phyloP scores from a whole-genome alignment of 2,113 vertebrate genomes.

The Pygoscelis adeliae region DNA sequence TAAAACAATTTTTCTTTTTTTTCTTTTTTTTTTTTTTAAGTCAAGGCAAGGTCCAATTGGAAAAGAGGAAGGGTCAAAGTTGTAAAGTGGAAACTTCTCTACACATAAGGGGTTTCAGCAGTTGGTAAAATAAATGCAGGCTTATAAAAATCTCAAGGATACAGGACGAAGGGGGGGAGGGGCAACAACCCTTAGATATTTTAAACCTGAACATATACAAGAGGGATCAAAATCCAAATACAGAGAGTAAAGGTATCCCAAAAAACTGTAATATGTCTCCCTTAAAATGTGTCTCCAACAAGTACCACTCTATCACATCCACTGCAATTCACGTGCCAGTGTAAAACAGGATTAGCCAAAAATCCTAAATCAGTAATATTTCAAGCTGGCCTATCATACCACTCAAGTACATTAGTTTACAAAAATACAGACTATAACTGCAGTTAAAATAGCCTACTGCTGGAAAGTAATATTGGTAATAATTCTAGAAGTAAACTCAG shows the following conservation, averaged over 20 bases:
- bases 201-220: neutral
- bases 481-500: neutral
- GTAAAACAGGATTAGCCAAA: neutral
- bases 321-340: neutral
- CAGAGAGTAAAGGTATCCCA: neutral
- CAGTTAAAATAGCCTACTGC: neutral
- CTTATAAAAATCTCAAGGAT: neutral
- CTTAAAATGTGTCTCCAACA: neutral
- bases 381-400: neutral
- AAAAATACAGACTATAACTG: neutral
- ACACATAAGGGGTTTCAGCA: neutral
- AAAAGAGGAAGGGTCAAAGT: neutral
- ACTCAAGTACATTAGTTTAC: neutral
- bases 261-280: neutral
- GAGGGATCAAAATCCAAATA: neutral
- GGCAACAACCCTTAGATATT: neutral
- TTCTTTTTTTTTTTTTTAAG: neutral
- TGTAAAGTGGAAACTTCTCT: neutral
- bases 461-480: neutral
- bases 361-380: neutral
- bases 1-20: neutral
- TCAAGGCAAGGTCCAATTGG: neutral
- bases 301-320: neutral
- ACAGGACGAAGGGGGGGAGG: neutral
- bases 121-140: neutral